A percentile compares a stretch with the other conserved stretches of the same genome.
These are phyloP conservation scores for Eumaeus atala DNA, from an alignment of 1,140 invertebrate genomes.

Conservation along the genomic window DNA sequence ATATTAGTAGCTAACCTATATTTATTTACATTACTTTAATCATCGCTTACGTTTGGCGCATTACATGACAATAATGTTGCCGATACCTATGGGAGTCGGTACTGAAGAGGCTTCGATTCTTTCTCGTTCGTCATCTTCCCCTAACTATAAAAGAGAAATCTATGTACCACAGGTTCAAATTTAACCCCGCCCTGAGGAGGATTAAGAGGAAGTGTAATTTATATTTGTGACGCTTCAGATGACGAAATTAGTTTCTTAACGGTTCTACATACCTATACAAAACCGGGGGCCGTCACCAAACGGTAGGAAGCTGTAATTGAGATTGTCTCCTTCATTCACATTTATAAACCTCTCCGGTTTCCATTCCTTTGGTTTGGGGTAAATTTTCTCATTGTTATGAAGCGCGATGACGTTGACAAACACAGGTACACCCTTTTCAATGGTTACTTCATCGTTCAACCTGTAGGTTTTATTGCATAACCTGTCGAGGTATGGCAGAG, in stretches of 20 bases:
- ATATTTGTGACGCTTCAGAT: too few species aligned
- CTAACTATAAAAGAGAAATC: too few species aligned
- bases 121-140: too few species aligned
- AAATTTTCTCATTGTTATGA: slow-evolving; percentile 76
- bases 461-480: slow-evolving; percentile 64
- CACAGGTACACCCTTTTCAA: slow-evolving; percentile 42
- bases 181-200: too few species aligned
- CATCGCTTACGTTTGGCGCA: too few species aligned
- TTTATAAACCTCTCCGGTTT: slow-evolving; percentile 79
- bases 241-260: background rate
- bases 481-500: slow-evolving; percentile 74
- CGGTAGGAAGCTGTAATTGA: slow-evolving; percentile 78
- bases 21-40: too few species aligned
- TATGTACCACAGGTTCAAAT: too few species aligned
- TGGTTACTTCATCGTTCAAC: slow-evolving; percentile 64
- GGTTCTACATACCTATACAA: slow-evolving; percentile 78
- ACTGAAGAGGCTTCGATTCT: too few species aligned
- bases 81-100: too few species aligned
- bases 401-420: slow-evolving; percentile 45
- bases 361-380: slow-evolving; percentile 79
- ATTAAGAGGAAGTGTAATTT: too few species aligned
- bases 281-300: slow-evolving; percentile 86
- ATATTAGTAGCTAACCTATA: background rate
- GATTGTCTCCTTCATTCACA: slow-evolving; percentile 55
- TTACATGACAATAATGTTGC: too few species aligned